Evolutionary conservation across 2,888 invertebrate species (phyloP).

Genomic region (Gryllus longicercus): DNA sequence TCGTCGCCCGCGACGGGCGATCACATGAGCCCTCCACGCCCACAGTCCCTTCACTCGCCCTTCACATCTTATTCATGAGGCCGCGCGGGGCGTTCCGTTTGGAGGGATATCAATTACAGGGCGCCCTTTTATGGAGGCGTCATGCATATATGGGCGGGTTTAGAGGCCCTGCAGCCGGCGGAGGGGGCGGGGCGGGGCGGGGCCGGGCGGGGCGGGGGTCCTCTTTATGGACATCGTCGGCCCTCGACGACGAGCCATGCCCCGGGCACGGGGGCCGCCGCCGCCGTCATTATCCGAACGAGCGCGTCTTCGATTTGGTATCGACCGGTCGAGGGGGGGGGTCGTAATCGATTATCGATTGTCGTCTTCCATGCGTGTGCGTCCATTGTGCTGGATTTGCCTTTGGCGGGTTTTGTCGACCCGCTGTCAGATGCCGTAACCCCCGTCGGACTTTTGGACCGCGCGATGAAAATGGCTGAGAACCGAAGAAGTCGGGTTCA

Average conservation of each 20-base stretch:
- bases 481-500: too few relatives aligned
- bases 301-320: neutral
- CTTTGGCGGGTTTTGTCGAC: too few relatives aligned
- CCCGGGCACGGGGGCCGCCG: too few relatives aligned
- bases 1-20: neutral
- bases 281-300: too few relatives aligned
- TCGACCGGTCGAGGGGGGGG: neutral
- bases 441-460: too few relatives aligned
- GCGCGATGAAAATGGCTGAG: too few relatives aligned
- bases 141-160: conserved; percentile 17
- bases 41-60: neutral
- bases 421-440: too few relatives aligned
- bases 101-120: conserved; percentile 17
- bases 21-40: neutral
- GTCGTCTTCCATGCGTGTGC: neutral
- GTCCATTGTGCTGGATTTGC: neutral
- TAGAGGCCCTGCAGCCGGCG: neutral
- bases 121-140: neutral
- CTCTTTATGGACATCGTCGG: too few relatives aligned
- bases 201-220: too few relatives aligned
- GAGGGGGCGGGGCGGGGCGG: too few relatives aligned
- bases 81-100: neutral
- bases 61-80: conserved; percentile 9
- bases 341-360: neutral
- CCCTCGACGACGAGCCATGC: too few relatives aligned